A percentile compares a stretch with the other conserved stretches of the same genome.
These are phyloP conservation scores for Lepidocyrtoides sp. DNA, from an alignment of 2,888 invertebrate genomes.

Conservation along the genomic window DNA sequence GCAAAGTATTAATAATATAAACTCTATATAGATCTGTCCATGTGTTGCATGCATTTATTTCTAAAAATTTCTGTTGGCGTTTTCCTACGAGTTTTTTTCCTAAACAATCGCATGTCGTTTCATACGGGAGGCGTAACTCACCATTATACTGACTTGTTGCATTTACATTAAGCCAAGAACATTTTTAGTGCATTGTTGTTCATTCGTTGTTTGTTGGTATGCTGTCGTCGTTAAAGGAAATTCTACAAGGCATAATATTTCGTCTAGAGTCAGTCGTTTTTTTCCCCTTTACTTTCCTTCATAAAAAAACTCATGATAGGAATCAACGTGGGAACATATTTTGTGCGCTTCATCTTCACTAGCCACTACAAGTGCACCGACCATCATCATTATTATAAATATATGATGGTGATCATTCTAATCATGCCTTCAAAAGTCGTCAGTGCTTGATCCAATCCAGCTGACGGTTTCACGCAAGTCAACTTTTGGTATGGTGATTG, in stretches of 20 bases:
- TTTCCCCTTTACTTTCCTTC: constrained; percentile 61
- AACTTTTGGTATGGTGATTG: constrained; percentile 74
- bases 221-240: constrained; percentile 20
- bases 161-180: constrained; percentile 6
- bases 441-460: constrained; percentile 71
- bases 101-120: constrained; percentile 48
- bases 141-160: constrained; percentile 7
- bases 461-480: constrained; percentile 73
- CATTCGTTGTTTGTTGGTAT: not conserved
- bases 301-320: constrained; percentile 48
- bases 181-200: no score
- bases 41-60: not conserved
- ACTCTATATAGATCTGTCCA: not conserved
- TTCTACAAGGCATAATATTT: not conserved
- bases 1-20: no score
- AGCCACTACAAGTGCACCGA: constrained; percentile 26
- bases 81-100: constrained; percentile 18
- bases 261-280: not conserved
- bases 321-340: constrained; percentile 74
- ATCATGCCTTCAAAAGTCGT: constrained; percentile 66
- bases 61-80: constrained; percentile 12
- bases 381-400: constrained; percentile 38
- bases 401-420: constrained; percentile 60
- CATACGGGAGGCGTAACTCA: constrained; percentile 33
- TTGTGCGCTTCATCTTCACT: constrained; percentile 53